These are phyloP conservation scores for Archips crataeganus DNA, from an alignment of 2,888 invertebrate species.

Conservation along the genomic window DNA sequence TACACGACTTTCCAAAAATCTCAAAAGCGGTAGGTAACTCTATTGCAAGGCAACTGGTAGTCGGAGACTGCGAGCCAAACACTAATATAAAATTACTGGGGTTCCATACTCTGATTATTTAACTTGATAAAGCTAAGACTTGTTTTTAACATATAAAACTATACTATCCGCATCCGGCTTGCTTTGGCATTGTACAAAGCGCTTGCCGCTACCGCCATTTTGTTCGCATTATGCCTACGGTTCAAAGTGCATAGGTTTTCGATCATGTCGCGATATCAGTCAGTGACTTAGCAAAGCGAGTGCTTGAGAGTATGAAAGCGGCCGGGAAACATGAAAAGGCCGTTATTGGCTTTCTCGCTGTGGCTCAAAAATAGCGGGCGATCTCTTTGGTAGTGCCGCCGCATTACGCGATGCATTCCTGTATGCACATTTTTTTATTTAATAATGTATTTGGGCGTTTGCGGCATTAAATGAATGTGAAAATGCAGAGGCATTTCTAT, in stretches of 20 bases:
- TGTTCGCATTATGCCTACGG: conserved; percentile 15
- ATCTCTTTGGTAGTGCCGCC: conserved; percentile 38
- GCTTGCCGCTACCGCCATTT: conserved; percentile 2
- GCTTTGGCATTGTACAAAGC: conserved; percentile 10
- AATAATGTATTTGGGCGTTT: too few relatives aligned
- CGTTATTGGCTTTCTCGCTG: conserved; percentile 68
- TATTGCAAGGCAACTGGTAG: too few relatives aligned
- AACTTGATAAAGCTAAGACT: conserved; percentile 9
- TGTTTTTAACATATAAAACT: conserved; percentile 20
- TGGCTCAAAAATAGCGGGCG: conserved; percentile 59
- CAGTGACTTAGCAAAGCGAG: conserved; percentile 25
- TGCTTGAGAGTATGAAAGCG: conserved; percentile 48
- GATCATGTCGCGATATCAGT: conserved; percentile 31
- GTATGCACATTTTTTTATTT: not conserved
- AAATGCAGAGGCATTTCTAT: too few relatives aligned
- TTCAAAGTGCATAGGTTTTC: conserved; percentile 37
- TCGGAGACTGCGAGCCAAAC: not conserved
- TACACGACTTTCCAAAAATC: not conserved
- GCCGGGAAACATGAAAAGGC: conserved; percentile 63
- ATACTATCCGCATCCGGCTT: conserved; percentile 23
- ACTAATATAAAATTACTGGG: not conserved
- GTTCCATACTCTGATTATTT: not conserved
- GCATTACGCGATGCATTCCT: conserved; percentile 48
- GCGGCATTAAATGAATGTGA: too few relatives aligned
- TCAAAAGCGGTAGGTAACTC: not conserved